A percentile compares a stretch with the other conserved stretches of the same genome.
Conservation (phyloP, 2,797 vertebrate genomes). For the Sebastes reedi region DNA sequence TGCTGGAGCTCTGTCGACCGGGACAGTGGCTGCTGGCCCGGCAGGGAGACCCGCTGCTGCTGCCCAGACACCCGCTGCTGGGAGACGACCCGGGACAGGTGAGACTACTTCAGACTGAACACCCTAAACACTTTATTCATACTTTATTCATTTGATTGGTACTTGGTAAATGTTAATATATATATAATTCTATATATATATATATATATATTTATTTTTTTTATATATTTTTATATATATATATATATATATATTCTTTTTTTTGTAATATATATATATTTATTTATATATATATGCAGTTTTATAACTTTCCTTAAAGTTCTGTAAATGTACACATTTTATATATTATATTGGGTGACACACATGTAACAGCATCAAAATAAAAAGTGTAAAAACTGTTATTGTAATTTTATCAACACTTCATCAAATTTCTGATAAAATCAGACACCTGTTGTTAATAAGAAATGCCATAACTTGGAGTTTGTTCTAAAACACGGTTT, state of each 20-base stretch:
- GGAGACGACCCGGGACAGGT: neutral
- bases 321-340: neutral
- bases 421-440: neutral
- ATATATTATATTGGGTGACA: neutral
- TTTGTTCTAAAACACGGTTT: neutral
- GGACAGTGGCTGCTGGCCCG: constrained; percentile 73
- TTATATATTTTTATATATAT: too few relatives aligned
- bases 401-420: neutral
- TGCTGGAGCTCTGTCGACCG: constrained; percentile 71
- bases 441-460: neutral
- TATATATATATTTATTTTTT: too few relatives aligned
- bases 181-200: too few relatives aligned
- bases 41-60: constrained; percentile 74
- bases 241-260: too few relatives aligned
- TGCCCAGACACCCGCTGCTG: constrained; percentile 52
- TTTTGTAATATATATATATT: too few relatives aligned
- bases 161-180: neutral
- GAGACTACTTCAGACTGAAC: fast-evolving
- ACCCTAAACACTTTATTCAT: neutral
- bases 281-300: too few relatives aligned
- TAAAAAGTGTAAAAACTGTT: neutral
- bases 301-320: neutral
- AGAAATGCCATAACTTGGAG: neutral
- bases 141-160: neutral
- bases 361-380: neutral